phyloP scores from a whole-genome alignment of 2,797 vertebrate genomes.

The Chiloscyllium punctatum region DNA sequence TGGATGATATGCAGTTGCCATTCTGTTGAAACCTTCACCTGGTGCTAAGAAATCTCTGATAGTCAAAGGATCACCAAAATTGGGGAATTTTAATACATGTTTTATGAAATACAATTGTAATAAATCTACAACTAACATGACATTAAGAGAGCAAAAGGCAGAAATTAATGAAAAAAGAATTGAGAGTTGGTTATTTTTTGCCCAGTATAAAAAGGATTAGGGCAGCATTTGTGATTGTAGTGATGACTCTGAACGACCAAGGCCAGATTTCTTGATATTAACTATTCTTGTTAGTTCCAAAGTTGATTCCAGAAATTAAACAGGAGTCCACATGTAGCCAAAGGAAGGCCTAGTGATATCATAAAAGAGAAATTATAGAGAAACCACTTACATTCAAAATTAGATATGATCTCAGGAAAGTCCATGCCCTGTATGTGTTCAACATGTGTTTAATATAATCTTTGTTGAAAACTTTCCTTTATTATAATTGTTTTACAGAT shows the following conservation, averaged over 20 bases:
- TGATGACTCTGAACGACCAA: background rate
- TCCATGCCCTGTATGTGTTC: too few species aligned
- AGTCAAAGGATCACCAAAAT: too few species aligned
- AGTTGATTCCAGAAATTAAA: background rate
- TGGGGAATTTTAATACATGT: too few species aligned
- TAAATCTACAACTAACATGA: too few species aligned
- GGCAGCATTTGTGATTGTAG: background rate
- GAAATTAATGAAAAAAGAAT: too few species aligned
- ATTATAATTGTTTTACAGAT: constrained; percentile 46
- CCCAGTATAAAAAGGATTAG: background rate
- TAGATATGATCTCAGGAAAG: background rate
- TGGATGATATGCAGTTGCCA: too few species aligned
- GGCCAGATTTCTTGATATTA: background rate
- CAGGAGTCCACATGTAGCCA: background rate
- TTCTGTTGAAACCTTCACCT: too few species aligned
- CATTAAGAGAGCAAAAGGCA: too few species aligned
- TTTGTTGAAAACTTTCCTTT: background rate
- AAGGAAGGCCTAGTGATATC: background rate
- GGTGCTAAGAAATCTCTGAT: too few species aligned
- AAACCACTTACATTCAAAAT: background rate
- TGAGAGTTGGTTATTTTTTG: background rate
- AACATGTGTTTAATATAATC: background rate
- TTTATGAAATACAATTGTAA: too few species aligned
- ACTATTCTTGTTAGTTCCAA: background rate
- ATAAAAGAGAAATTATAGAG: background rate